Conservation (phyloP, 2,888 invertebrate species). For the Melipona beecheii region DNA sequence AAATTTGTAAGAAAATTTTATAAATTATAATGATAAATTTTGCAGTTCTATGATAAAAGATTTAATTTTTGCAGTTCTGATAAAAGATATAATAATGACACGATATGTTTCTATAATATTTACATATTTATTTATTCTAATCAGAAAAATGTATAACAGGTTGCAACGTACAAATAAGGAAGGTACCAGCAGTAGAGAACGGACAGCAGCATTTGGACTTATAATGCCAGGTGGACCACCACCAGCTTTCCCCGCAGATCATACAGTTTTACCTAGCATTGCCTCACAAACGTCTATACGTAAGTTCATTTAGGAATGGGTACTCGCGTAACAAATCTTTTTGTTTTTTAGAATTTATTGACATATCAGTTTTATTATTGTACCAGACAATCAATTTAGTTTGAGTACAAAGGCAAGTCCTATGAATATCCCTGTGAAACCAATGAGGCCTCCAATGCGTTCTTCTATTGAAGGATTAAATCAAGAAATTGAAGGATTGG, state of each 20-base stretch:
- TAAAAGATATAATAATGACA: background rate
- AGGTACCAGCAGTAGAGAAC: constrained; percentile 84
- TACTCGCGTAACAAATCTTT: background rate
- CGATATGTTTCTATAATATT: background rate
- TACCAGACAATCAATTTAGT: constrained; percentile 81
- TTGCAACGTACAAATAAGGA: constrained; percentile 87
- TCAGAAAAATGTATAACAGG: constrained; percentile 79
- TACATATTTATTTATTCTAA: background rate
- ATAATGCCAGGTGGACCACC: constrained; percentile 83
- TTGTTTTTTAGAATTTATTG: constrained; percentile 27
- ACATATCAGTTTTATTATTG: constrained; percentile 26
- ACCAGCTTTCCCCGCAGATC: constrained; percentile 86
- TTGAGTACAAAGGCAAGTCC: constrained; percentile 85
- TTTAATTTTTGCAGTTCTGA: background rate
- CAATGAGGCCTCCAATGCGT: constrained; percentile 89
- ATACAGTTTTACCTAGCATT: constrained; percentile 84
- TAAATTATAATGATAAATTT: background rate
- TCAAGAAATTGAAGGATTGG: constrained; percentile 93
- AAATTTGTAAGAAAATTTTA: background rate
- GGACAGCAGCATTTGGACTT: constrained; percentile 83
- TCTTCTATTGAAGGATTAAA: constrained; percentile 95
- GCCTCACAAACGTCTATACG: constrained; percentile 85
- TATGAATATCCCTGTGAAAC: constrained; percentile 86
- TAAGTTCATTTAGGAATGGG: constrained; percentile 66
- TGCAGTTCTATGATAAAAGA: background rate